These are phyloP conservation scores for Orientallactaga sibirica DNA, from an alignment of 2,797 vertebrate genomes.

Conservation along the genomic window DNA sequence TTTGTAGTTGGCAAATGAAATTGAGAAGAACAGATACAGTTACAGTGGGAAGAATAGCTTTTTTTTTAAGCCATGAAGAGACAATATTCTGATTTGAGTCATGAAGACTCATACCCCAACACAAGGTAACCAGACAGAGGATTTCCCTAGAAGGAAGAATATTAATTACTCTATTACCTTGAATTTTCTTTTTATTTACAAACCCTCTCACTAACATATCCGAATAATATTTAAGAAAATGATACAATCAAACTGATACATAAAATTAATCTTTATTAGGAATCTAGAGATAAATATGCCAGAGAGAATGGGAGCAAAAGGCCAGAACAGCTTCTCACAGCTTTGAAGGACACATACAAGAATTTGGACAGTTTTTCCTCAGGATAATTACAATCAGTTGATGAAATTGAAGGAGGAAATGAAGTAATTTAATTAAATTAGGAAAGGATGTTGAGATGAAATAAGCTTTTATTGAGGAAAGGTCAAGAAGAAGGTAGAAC, in stretches of 20 bases:
- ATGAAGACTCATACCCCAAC: not conserved
- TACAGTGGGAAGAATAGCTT: not conserved
- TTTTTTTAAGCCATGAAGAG: not conserved
- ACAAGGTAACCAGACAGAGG: not conserved
- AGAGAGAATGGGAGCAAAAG: not conserved
- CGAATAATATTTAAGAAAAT: not conserved
- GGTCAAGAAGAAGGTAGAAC: not conserved
- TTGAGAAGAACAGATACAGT: not conserved
- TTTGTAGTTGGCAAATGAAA: not conserved
- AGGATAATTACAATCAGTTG: not conserved
- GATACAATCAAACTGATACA: not conserved
- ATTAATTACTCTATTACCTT: not conserved
- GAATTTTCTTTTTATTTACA: not conserved
- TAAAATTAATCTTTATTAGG: not conserved
- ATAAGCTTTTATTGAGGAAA: not conserved
- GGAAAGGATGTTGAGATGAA: not conserved
- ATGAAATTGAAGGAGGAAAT: not conserved
- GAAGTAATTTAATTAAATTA: constrained; percentile 9
- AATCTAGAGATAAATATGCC: not conserved
- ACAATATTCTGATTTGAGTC: not conserved
- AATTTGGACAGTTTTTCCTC: not conserved
- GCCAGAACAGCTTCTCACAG: not conserved
- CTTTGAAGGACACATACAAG: not conserved
- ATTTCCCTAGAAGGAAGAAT: not conserved
- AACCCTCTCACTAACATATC: not conserved